Conservation (phyloP, 2,113 vertebrate species). For the Scytalopus superciliaris region DNA sequence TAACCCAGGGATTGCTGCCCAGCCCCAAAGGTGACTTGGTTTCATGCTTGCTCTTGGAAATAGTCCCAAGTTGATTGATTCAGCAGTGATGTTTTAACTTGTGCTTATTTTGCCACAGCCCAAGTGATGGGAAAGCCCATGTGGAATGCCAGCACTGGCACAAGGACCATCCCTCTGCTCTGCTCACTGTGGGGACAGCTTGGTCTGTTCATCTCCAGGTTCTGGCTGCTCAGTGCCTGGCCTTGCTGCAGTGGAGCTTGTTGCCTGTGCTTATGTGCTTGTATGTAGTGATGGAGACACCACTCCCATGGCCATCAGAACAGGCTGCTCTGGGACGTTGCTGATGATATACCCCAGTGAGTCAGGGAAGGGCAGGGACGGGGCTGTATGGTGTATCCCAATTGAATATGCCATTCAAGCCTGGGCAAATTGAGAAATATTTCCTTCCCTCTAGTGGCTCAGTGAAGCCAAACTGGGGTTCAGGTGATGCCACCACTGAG, state of each 20-base stretch:
- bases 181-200: background rate
- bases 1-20: background rate
- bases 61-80: background rate
- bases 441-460: background rate
- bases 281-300: accelerated
- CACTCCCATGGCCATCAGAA: background rate
- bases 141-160: background rate
- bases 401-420: background rate
- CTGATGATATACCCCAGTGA: background rate
- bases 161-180: background rate
- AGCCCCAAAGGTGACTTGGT: background rate
- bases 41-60: background rate
- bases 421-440: background rate
- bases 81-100: background rate
- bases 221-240: background rate
- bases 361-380: background rate
- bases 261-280: background rate
- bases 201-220: background rate
- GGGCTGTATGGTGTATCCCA: background rate
- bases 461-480: background rate
- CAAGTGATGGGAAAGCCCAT: background rate
- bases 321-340: background rate
- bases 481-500: background rate
- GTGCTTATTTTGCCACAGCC: background rate
- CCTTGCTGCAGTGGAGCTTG: background rate